Evolutionary conservation across 2,888 invertebrate species (phyloP).

Genomic region (Falcaria lacertinaria): DNA sequence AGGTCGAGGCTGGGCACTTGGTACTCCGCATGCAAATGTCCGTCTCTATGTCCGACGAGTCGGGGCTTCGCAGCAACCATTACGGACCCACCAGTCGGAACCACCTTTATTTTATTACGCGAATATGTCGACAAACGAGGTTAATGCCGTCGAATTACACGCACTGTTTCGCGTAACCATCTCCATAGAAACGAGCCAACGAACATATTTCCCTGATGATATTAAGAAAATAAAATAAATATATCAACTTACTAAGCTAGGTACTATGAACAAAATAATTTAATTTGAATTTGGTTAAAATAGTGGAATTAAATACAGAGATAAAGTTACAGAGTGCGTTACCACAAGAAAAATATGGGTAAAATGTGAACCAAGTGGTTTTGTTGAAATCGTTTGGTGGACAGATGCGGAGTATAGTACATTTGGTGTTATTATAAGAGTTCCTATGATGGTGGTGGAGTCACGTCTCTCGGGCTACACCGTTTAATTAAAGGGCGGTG

Average conservation of each 20-base stretch:
- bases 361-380: constrained; percentile 30
- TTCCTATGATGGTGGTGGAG: constrained; percentile 70
- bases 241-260: too few species aligned
- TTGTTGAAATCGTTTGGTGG: constrained; percentile 35
- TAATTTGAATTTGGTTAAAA: too few species aligned
- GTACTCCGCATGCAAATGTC: constrained; percentile 72
- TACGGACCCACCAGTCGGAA: constrained; percentile 56
- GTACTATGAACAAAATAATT: too few species aligned
- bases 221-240: constrained; percentile 10
- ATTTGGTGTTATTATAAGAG: constrained; percentile 72
- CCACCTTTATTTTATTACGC: constrained; percentile 66
- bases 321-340: neutral
- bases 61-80: constrained; percentile 52
- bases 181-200: constrained; percentile 49
- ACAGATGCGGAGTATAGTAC: constrained; percentile 44
- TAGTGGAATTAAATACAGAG: too few species aligned
- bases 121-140: constrained; percentile 69
- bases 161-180: constrained; percentile 66
- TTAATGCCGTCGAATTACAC: constrained; percentile 67
- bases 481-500: constrained; percentile 78
- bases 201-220: constrained; percentile 24
- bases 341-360: constrained; percentile 10
- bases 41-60: constrained; percentile 38
- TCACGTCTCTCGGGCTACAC: constrained; percentile 76
- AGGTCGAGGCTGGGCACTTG: constrained; percentile 68